Base-by-base conservation (phyloP, 2,888 invertebrate species). In the Diaperis boleti region DNA sequence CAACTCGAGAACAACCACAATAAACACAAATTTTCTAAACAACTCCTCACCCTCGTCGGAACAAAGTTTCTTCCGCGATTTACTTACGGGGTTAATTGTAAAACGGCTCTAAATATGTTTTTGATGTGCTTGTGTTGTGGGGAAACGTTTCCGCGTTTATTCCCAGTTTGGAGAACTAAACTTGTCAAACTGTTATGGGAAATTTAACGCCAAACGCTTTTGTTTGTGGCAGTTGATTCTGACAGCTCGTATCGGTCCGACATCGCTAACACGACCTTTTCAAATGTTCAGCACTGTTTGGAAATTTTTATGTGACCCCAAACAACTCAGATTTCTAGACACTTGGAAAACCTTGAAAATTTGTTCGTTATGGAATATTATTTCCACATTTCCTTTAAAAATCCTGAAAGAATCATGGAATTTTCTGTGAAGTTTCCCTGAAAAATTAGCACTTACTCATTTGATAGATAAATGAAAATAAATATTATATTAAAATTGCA, bases 41-140 rank as follows among this genome's bases (percentile, higher is more conserved):
- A 26, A 4, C 41, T 17, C 37, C n/a, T 11, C 18, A 20, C 35
- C 33, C 35, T 35, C 15, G 22, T 33, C 7, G 33, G 31, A 47
- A 47, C 52, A 37, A 52, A 37, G 52, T 52, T 45, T 37, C 37
- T 37, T 18, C 49, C 35, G 13, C 35, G 20, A 35, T 45, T 26
- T 26, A 39, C 22, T 45, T 45, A 20, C 35, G 39, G 39, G 52
- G 52, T 52, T 52, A 52, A 52, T 52, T 52, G 52, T 17, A 37
- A 37, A 39, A 52, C 20, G 37, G 37, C 37, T 13, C 17, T 33
- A 49, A 49, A 33, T 52, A 37, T 52, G 52, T 52, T 52, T 52
- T 52, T 52, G 52, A 52, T 52, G 37, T 52, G 20, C 33, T 11
- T 20, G 17, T 10, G 17, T 20, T 42, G 47, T 33, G 20, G n/a